Evolutionary conservation across 2,113 vertebrate species (phyloP), one percentile per base, ranked within the genome.

Genomic region (Hydropotes inermis): DNA sequence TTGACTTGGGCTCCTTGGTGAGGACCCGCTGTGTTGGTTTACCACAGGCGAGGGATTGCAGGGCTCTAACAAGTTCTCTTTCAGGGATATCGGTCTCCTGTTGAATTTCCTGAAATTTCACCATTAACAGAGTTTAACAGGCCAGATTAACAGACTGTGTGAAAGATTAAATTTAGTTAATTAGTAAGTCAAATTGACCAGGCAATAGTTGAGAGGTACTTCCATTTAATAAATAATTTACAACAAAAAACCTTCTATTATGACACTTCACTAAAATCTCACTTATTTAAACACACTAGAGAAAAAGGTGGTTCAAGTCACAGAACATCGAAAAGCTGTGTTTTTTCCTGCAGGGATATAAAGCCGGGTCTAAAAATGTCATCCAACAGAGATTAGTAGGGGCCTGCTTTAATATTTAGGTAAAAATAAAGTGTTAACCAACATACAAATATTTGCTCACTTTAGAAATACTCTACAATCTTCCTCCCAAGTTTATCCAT

Each of bases 11-110:
- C 83, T 99, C 99, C 98, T 99, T 99, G 54, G 99, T 99, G 64
- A 99, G 99, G 96, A 99, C 99, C 96, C 99, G 99, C 91, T 99
- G 99, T 11, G 99, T 99, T 79, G 99, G 99, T 97, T 99, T 99
- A 67, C 99, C 99, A 96, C 99, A 99, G 12, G 99, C 99, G 85
- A 99, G 99, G 88, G 99, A 99, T 98, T 99, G 99, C 97, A 99
- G 97, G 58, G 99, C 99, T 99, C 99, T 99, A 94, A 99, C 99
- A 91, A 99, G 98, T 95, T 99, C 99, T 98, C 99, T 98, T 98
- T 99, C 99, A 0, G 99, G 99, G 93, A 99, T 99, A 99, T 99
- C 99, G 0, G 99, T 99, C 98, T 99, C 99, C 96, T 99, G 99
- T 81, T 99, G 99, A 98, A 99, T 99, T 99, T 99, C 99, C 99